Evolutionary conservation across 1,140 invertebrate species (phyloP).

Genomic region (Magallana gigas): DNA sequence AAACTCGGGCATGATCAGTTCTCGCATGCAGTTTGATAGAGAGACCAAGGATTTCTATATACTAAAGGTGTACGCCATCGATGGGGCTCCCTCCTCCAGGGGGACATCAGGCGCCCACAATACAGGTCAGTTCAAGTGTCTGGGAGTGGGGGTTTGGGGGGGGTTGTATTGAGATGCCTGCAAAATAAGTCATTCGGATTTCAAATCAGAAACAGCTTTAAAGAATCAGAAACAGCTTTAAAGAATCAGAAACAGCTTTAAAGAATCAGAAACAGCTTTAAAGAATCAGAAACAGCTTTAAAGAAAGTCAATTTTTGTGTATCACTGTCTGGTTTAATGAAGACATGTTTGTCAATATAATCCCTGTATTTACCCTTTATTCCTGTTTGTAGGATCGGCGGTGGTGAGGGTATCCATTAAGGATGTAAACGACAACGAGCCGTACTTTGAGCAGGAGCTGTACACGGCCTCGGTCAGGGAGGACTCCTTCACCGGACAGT

Average conservation of each 20-base stretch:
- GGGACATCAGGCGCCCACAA: background rate
- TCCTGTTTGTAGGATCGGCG: conserved; percentile 2
- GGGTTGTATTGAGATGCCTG: background rate
- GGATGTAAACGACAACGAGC: conserved; percentile 69
- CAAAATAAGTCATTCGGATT: too few relatives aligned
- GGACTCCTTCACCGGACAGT: conserved; percentile 98
- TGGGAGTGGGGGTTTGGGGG: background rate
- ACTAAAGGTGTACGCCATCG: background rate
- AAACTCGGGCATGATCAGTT: conserved; percentile 26
- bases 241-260: too few relatives aligned
- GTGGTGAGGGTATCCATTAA: conserved; percentile 51
- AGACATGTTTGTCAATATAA: too few relatives aligned
- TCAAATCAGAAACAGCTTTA: too few relatives aligned
- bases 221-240: too few relatives aligned
- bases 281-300: too few relatives aligned
- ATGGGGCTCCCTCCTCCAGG: conserved; percentile 39
- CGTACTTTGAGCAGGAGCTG: conserved; percentile 50
- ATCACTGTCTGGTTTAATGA: background rate
- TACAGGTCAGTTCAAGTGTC: background rate
- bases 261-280: too few relatives aligned
- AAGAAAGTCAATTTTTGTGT: background rate
- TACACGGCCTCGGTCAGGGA: conserved; percentile 93
- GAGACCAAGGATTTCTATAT: conserved; percentile 34
- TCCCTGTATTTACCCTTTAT: background rate
- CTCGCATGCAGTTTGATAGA: conserved; percentile 34